Evolutionary conservation across 2,888 invertebrate genomes (phyloP).

Genomic region (Neoaliturus tenellus): DNA sequence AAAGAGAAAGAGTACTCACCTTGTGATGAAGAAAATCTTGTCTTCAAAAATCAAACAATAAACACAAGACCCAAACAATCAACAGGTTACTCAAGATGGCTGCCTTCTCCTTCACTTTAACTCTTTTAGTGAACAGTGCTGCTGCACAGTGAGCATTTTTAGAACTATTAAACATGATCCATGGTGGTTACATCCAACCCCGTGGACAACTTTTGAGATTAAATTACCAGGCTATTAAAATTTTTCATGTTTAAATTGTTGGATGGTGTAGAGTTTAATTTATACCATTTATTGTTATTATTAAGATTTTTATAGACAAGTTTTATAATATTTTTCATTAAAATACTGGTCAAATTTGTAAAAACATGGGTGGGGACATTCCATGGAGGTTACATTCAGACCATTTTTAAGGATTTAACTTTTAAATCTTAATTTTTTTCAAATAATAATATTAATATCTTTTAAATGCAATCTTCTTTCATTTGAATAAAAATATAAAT

Average conservation of each 20-base stretch:
- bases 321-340: constrained; percentile 6
- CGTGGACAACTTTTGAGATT: constrained; percentile 29
- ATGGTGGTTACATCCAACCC: constrained; percentile 39
- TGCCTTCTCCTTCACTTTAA: no score
- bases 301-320: not conserved
- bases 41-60: no score
- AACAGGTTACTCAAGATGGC: no score
- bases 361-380: constrained; percentile 37
- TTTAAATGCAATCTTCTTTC: constrained; percentile 33
- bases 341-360: constrained; percentile 15
- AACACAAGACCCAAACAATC: no score
- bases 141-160: no score
- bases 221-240: constrained; percentile 39
- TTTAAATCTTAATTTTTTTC: not conserved
- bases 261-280: constrained; percentile 1
- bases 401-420: not conserved
- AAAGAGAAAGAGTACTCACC: no score
- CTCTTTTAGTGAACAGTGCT: no score
- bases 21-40: no score
- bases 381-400: constrained; percentile 9
- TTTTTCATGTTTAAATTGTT: not conserved
- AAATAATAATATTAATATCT: constrained; percentile 10
- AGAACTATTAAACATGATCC: no score
- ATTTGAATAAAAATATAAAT: constrained; percentile 26
- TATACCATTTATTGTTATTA: constrained; percentile 34